Base-by-base conservation (phyloP, 1,140 invertebrate genomes). In the Magallana ariakensis region DNA sequence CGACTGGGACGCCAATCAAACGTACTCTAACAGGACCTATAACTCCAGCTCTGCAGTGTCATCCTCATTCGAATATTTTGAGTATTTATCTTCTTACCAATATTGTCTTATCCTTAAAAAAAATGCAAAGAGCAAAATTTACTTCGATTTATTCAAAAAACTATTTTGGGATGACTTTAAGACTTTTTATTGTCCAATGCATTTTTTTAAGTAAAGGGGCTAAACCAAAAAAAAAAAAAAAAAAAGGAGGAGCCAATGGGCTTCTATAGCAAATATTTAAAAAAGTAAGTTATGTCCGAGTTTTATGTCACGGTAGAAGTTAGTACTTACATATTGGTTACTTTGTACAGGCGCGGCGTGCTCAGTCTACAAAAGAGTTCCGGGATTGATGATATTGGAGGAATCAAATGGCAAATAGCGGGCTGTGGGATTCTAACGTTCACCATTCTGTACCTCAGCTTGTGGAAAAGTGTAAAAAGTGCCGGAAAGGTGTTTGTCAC, bases 1-100 rank as follows among this genome's bases (percentile, higher is more conserved):
- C 66, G 96, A 98, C 85, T 99, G 98, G 95, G 98, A 99, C 94
- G 97, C 98, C 94, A 97, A 98, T 53, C 75, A 83, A 11, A 87
- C 87, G 1, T 66, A 83, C 13, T 11, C 60, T 10, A 90, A 90
- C 56, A 70, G 66, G 75, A 89, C 88, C 9, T 86, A 85, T 33
- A 86, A 89, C 80, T 86, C 81, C 82, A 88, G 66, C 62, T 88
- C 85, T 19, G 88, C 87, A 10, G 88, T 92, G 0, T 93, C 91
- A 0, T 90, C 92, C 0, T 85, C 90, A 55, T 90, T 87, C 19
- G 92, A 92, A 83, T 92, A 89, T 66, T 92, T 92, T 87, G 92
- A 92, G 92, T 92, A 89, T 89, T 91, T 90, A 58, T n/a, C 19
- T 82, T 15, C 15, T 46, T 46, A 46, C 33, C 33, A 46, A 46